Conservation (phyloP, 2,888 invertebrate species). For the Pristionchus fissidentatus region DNA sequence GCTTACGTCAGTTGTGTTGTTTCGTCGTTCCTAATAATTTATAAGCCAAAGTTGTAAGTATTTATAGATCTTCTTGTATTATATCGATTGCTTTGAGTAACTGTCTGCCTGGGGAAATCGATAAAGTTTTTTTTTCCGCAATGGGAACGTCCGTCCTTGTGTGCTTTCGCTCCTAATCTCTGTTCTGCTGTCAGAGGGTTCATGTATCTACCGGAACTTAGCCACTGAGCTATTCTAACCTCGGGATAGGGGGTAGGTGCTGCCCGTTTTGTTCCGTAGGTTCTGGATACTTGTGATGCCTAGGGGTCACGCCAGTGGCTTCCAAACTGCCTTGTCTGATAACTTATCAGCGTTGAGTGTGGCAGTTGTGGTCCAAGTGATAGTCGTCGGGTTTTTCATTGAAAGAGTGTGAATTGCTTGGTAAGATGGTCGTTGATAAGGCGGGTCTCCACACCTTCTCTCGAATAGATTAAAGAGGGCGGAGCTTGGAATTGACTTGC, state of each 20-base stretch:
- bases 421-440: neutral
- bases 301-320: neutral
- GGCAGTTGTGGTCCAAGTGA: no score
- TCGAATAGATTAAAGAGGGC: neutral
- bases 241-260: conserved; percentile 10
- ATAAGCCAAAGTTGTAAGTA: conserved; percentile 16
- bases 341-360: no score
- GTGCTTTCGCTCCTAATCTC: conserved; percentile 19
- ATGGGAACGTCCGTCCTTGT: neutral
- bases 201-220: conserved; percentile 13
- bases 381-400: neutral
- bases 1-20: conserved; percentile 7
- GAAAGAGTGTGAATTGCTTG: neutral
- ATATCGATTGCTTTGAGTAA: conserved; percentile 2
- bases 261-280: neutral
- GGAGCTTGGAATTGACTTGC: neutral
- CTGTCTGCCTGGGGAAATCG: conserved; percentile 5
- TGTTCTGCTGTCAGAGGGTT: conserved; percentile 33
- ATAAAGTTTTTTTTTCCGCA: conserved; percentile 15
- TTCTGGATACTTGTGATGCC: neutral
- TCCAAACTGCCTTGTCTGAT: neutral
- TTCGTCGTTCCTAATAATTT: conserved; percentile 19
- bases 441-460: no score
- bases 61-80: conserved; percentile 5
- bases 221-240: neutral